Conservation (phyloP, 2,888 invertebrate species). For the Agrypnus murinus region DNA sequence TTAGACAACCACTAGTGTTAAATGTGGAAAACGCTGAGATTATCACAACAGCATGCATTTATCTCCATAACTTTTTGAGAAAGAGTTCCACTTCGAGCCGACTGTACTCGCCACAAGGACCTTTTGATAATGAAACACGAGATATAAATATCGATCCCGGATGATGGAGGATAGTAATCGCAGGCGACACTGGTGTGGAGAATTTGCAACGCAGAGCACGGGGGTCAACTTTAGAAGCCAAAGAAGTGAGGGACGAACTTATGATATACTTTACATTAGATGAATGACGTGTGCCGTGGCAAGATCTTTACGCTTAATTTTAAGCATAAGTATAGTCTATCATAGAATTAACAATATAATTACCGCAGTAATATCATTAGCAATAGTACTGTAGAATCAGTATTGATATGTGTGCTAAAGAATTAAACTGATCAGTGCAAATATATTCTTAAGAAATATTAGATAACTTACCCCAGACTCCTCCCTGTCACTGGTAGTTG, state of each 20-base stretch:
- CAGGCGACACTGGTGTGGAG: background rate
- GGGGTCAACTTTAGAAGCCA: conserved; percentile 1
- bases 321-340: background rate
- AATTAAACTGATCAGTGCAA: too few relatives aligned
- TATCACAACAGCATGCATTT: conserved; percentile 6
- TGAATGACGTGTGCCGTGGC: conserved; percentile 3
- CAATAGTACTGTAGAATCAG: too few relatives aligned
- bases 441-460: background rate
- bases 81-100: background rate
- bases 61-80: conserved; percentile 12
- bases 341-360: background rate
- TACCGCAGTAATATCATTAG: too few relatives aligned
- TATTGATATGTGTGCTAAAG: too few relatives aligned
- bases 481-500: background rate
- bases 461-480: background rate
- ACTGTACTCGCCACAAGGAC: background rate
- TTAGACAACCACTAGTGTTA: background rate
- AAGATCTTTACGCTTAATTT: conserved; percentile 2
- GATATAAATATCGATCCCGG: background rate
- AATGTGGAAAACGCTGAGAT: too few relatives aligned
- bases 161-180: conserved; percentile 3
- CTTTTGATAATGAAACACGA: conserved; percentile 3
- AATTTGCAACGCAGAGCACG: conserved; percentile 9
- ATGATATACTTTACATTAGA: conserved; percentile 3
- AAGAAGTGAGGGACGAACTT: conserved; percentile 13